Evolutionary conservation across 2,888 invertebrate species (phyloP).

Genomic region (Scaptomyza flava): DNA sequence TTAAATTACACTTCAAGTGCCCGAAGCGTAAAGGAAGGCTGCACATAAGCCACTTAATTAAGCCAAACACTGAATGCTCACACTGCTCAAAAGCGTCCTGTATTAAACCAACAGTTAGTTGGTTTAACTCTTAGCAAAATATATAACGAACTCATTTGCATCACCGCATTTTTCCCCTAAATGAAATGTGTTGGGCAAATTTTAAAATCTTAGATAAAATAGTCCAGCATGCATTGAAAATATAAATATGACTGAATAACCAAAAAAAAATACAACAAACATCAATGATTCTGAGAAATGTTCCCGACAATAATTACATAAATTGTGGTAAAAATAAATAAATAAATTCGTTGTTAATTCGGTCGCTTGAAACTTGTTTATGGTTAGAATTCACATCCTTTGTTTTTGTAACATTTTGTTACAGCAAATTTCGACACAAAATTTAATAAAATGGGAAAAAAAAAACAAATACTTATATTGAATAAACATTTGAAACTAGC

Average conservation of each 20-base stretch:
- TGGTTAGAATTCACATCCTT: not conserved
- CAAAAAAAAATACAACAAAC: not conserved
- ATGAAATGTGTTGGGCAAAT: not conserved
- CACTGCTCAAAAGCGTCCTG: conserved; percentile 28
- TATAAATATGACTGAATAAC: not conserved
- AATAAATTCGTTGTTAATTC: not conserved
- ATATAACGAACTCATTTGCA: conserved; percentile 34
- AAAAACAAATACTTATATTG: not conserved
- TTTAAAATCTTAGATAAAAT: too few relatives aligned
- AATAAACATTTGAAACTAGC: not conserved
- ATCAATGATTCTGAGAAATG: not conserved
- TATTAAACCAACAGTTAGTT: conserved; percentile 57
- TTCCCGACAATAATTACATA: too few relatives aligned
- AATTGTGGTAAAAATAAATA: too few relatives aligned
- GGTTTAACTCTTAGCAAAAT: conserved; percentile 21
- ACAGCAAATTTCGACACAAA: not conserved
- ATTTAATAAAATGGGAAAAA: not conserved
- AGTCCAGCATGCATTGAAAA: too few relatives aligned
- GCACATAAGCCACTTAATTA: conserved; percentile 40
- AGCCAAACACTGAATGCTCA: conserved; percentile 1
- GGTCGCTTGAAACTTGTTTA: not conserved
- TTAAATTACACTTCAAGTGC: conserved; percentile 74
- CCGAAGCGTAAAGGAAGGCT: conserved; percentile 49
- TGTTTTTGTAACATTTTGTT: not conserved
- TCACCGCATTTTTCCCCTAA: not conserved